Percentiles rank a stretch among this genome's conserved stretches.
Conservation (phyloP, 2,797 vertebrate species). For the Pseudomugil gertrudae region DNA sequence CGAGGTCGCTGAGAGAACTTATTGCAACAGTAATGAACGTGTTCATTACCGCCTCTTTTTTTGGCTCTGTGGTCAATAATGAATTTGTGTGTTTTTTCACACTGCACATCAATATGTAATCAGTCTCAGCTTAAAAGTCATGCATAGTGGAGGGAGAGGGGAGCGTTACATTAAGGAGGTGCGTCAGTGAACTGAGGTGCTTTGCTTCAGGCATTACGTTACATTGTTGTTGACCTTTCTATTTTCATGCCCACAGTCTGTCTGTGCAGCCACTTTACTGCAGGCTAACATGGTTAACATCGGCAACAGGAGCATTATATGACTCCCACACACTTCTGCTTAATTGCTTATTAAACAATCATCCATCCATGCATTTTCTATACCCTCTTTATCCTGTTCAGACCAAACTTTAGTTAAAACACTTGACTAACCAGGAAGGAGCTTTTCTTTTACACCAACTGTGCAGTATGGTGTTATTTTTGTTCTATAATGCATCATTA, state of each 20-base stretch:
- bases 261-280: slow-evolving; percentile 46
- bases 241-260: slow-evolving; percentile 42
- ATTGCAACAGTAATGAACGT: too few relatives aligned
- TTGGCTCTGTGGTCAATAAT: too few relatives aligned
- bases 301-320: background rate
- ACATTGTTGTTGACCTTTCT: slow-evolving; percentile 70
- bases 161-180: slow-evolving; percentile 35
- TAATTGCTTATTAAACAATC: background rate
- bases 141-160: background rate
- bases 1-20: too few relatives aligned
- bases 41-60: too few relatives aligned
- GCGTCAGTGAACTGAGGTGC: slow-evolving; percentile 57
- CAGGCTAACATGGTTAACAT: slow-evolving; percentile 14
- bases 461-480: background rate
- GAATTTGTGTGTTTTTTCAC: too few relatives aligned
- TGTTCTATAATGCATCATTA: background rate
- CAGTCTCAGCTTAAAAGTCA: too few relatives aligned
- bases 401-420: background rate
- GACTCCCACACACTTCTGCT: background rate
- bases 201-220: slow-evolving; percentile 61
- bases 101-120: too few relatives aligned
- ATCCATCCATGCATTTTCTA: background rate
- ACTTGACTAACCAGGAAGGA: background rate
- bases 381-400: background rate
- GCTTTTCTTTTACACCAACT: background rate